These are phyloP conservation scores for Petromus typicus DNA, from an alignment of 2,113 vertebrate species.

Conservation along the genomic window DNA sequence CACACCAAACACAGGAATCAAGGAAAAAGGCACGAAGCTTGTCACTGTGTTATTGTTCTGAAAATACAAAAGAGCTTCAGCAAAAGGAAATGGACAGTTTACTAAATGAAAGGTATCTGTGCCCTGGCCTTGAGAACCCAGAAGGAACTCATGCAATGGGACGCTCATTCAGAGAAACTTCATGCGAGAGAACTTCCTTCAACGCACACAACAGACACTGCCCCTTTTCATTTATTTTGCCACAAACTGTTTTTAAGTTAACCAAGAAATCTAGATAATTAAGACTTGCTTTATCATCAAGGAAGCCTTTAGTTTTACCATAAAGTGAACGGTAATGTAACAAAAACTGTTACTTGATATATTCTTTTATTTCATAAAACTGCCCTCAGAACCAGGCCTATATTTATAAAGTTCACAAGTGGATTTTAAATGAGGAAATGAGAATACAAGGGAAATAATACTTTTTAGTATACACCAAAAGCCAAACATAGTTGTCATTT, in stretches of 20 bases:
- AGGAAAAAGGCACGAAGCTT: neutral
- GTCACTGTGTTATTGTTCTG: neutral
- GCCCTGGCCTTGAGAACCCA: neutral
- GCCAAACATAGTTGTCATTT: neutral
- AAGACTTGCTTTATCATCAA: neutral
- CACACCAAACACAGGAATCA: neutral
- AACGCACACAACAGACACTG: neutral
- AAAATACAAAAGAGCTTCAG: neutral
- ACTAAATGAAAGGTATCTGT: neutral
- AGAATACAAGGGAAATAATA: neutral
- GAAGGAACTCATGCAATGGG: neutral
- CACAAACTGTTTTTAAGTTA: slow-evolving; percentile 1
- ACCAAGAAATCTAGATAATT: neutral
- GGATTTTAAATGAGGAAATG: neutral
- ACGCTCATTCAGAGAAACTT: neutral
- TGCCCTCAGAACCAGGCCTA: neutral
- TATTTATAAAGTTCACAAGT: neutral
- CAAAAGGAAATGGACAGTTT: neutral
- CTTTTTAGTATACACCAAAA: neutral
- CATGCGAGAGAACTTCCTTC: neutral
- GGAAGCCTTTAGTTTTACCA: slow-evolving; percentile 30
- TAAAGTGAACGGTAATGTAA: neutral
- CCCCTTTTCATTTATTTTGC: neutral
- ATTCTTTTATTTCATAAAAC: neutral
- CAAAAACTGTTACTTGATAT: neutral